Conservation (phyloP, 2,113 vertebrate species). For the Octodon degus region DNA sequence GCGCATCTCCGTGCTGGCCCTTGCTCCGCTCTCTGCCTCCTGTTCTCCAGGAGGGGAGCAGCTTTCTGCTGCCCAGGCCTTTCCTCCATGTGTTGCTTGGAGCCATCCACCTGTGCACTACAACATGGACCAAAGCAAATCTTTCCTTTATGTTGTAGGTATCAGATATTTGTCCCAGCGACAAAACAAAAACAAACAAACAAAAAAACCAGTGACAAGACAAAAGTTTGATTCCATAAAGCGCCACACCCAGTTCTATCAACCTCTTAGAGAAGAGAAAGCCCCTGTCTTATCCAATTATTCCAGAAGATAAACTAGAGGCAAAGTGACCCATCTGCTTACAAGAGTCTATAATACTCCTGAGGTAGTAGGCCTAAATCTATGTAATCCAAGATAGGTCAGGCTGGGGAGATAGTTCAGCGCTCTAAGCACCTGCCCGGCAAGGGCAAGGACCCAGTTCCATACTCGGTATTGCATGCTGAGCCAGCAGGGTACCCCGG, state of each 20-base stretch:
- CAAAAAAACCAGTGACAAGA: background rate
- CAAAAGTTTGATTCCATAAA: background rate
- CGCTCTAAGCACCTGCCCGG: too few relatives aligned
- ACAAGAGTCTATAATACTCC: background rate
- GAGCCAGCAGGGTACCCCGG: too few relatives aligned
- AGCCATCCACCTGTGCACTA: background rate
- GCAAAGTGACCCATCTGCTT: background rate
- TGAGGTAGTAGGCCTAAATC: background rate
- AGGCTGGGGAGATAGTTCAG: too few relatives aligned
- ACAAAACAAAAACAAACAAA: background rate
- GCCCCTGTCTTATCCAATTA: background rate
- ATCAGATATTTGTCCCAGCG: background rate
- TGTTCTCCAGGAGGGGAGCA: background rate
- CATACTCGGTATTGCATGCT: too few relatives aligned
- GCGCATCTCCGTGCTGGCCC: background rate
- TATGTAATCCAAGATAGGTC: background rate
- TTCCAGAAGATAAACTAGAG: constrained; percentile 5
- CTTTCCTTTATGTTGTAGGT: background rate
- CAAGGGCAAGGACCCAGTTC: too few relatives aligned
- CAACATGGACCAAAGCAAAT: background rate
- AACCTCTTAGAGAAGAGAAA: background rate
- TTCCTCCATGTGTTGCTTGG: background rate
- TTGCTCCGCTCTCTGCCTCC: background rate
- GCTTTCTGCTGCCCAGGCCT: background rate
- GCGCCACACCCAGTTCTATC: background rate